These are phyloP conservation scores for Morone chrysops DNA, from an alignment of 2,113 vertebrate genomes.

Conservation along the genomic window DNA sequence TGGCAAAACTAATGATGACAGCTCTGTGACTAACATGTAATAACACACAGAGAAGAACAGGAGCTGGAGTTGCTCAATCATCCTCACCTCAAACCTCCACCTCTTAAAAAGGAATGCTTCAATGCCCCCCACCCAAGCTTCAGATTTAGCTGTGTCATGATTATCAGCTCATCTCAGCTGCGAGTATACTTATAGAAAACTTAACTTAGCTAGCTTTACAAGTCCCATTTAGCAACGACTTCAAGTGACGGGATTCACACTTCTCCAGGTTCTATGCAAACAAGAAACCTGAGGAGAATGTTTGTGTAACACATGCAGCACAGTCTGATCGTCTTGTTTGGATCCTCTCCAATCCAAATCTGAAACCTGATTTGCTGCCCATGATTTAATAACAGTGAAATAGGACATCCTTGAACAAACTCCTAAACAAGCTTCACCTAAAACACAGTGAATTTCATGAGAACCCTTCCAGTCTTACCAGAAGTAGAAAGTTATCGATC, in stretches of 20 bases:
- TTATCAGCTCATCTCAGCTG: background rate
- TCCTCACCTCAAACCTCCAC: background rate
- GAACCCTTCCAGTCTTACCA: slow-evolving; percentile 56
- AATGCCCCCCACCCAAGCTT: background rate
- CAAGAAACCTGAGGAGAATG: background rate
- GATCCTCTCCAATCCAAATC: background rate
- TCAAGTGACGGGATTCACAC: background rate
- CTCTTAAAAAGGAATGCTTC: background rate
- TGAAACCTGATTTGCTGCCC: background rate
- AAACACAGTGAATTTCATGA: background rate
- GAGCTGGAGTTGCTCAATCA: background rate
- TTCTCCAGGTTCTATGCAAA: background rate
- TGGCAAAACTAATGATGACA: background rate
- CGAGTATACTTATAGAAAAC: background rate
- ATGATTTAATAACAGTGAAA: background rate
- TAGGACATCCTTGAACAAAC: slow-evolving; percentile 1
- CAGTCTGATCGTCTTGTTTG: background rate
- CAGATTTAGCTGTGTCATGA: slow-evolving; percentile 8
- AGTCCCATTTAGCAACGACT: background rate
- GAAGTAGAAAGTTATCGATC: slow-evolving; percentile 77
- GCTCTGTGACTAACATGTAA: background rate
- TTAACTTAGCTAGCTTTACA: background rate
- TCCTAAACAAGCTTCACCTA: background rate
- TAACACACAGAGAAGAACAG: background rate
- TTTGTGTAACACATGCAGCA: slow-evolving; percentile 22